These are phyloP conservation scores for Luscinia megarhynchos DNA, from an alignment of 2,797 vertebrate species.

Conservation along the genomic window DNA sequence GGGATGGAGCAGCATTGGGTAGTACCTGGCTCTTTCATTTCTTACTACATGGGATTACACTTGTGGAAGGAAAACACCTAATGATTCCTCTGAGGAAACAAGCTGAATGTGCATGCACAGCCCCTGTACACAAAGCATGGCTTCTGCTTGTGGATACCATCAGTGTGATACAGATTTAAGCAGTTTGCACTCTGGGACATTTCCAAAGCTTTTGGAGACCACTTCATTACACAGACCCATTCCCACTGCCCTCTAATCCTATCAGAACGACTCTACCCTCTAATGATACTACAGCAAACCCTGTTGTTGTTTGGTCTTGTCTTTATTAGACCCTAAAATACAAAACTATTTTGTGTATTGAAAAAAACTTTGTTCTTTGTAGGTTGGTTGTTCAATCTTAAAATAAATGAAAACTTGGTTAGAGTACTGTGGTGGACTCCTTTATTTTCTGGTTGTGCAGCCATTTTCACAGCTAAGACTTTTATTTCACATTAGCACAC, in stretches of 20 bases:
- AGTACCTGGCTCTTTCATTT: conserved; percentile 6
- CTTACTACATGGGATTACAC: conserved; percentile 33
- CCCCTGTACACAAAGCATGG: not conserved
- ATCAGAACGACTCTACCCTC: not conserved
- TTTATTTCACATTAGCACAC: not conserved
- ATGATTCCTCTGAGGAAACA: conserved; percentile 21
- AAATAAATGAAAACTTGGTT: not conserved
- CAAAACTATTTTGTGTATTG: not conserved
- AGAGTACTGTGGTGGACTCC: not conserved
- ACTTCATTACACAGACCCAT: conserved; percentile 5
- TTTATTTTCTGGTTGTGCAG: not conserved
- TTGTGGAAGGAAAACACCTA: conserved; percentile 7
- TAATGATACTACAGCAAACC: conserved; percentile 22
- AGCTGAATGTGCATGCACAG: conserved; percentile 29
- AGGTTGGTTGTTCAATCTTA: not conserved
- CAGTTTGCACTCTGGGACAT: conserved; percentile 20
- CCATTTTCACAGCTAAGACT: not conserved
- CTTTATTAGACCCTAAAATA: conserved; percentile 23
- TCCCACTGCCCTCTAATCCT: not conserved
- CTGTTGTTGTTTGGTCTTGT: not conserved
- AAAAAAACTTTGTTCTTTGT: not conserved
- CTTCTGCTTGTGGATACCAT: conserved; percentile 23
- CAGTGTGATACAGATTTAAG: conserved; percentile 51
- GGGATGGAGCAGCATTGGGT: not conserved
- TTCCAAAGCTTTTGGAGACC: conserved; percentile 45